These are phyloP conservation scores for Tenthredo mesomela DNA, from an alignment of 2,888 invertebrate genomes.

Conservation along the genomic window DNA sequence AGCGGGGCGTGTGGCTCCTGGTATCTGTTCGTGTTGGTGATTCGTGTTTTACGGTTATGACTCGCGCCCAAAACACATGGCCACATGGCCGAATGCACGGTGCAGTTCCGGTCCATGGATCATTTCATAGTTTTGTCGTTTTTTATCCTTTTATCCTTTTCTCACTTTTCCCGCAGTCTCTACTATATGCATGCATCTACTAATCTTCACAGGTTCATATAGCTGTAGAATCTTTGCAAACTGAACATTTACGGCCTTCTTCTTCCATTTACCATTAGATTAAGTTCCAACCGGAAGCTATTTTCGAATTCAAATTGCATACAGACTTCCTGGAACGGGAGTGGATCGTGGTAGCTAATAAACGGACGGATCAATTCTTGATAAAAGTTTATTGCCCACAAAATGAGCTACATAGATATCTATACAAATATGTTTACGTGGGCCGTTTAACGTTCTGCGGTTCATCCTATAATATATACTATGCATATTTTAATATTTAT, in stretches of 20 bases:
- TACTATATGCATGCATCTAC: conserved; percentile 22
- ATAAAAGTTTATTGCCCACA: conserved; percentile 52
- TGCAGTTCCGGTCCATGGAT: conserved; percentile 68
- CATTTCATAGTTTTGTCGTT: conserved; percentile 57
- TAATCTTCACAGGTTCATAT: neutral
- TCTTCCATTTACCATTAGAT: neutral
- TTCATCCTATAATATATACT: neutral
- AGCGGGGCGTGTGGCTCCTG: conserved; percentile 55
- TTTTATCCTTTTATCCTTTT: conserved; percentile 41
- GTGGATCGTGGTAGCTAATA: neutral
- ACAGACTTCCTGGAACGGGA: neutral
- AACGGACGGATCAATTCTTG: conserved; percentile 4
- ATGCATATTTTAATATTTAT: conserved; percentile 11
- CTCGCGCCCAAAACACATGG: conserved; percentile 61
- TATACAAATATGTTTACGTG: conserved; percentile 29
- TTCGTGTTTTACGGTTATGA: conserved; percentile 71
- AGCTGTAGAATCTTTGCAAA: neutral
- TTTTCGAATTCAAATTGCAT: neutral
- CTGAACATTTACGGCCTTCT: neutral
- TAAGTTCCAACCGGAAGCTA: neutral
- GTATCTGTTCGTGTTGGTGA: conserved; percentile 58
- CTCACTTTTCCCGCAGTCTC: conserved; percentile 38
- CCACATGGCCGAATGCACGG: conserved; percentile 68
- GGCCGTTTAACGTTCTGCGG: neutral
- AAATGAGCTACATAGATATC: conserved; percentile 36